These are phyloP conservation scores for Eidolon dupreanum DNA, from an alignment of 2,797 vertebrate genomes.

Conservation along the genomic window DNA sequence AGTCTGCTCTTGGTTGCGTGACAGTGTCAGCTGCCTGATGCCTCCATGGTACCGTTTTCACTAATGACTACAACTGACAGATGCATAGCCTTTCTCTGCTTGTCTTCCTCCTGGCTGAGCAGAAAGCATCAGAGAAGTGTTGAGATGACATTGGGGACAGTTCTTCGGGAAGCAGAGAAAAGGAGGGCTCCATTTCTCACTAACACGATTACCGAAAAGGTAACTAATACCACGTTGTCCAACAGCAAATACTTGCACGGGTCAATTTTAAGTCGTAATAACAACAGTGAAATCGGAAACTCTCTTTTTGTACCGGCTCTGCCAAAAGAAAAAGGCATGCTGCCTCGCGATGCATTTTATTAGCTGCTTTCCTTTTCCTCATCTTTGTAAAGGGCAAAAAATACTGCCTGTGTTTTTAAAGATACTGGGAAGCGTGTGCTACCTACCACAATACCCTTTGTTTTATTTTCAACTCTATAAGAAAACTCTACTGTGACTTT, in stretches of 20 bases:
- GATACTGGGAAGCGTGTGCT: neutral
- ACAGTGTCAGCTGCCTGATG: neutral
- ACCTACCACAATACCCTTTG: constrained; percentile 12
- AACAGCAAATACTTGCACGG: neutral
- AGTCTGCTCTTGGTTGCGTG: neutral
- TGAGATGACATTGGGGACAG: neutral
- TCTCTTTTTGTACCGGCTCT: neutral
- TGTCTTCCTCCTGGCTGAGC: neutral
- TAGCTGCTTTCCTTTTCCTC: neutral
- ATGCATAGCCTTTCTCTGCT: neutral
- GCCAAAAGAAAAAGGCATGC: neutral
- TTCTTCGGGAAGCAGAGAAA: neutral
- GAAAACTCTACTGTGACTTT: constrained; percentile 24
- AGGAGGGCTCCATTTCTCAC: neutral
- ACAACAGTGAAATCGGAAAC: neutral
- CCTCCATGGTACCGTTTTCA: neutral
- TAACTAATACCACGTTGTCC: neutral
- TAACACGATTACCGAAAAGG: neutral
- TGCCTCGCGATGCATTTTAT: neutral
- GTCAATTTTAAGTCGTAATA: neutral
- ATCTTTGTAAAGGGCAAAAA: neutral
- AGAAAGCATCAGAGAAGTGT: neutral
- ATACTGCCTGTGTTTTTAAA: neutral
- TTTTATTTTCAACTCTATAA: constrained; percentile 73
- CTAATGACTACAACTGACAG: neutral